These are phyloP conservation scores for Diloba caeruleocephala DNA, from an alignment of 2,888 invertebrate species.

Conservation along the genomic window DNA sequence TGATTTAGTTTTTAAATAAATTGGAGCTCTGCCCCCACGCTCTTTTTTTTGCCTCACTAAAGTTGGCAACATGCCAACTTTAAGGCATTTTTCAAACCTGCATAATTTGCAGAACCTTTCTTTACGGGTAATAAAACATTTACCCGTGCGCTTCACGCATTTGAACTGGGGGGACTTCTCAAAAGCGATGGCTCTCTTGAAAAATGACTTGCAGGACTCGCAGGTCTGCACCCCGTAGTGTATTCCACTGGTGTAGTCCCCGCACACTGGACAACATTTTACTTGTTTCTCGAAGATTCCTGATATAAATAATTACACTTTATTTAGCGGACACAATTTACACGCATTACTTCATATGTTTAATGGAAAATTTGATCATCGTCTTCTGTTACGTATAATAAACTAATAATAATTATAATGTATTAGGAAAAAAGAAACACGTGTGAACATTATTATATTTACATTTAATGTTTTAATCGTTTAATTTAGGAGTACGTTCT, in stretches of 20 bases:
- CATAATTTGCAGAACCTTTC: conserved; percentile 60
- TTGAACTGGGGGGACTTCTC: conserved; percentile 35
- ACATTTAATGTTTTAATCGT: too few species aligned
- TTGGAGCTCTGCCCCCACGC: conserved; percentile 33
- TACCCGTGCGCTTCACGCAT: conserved; percentile 24
- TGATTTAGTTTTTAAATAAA: conserved; percentile 17
- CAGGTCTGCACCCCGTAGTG: conserved; percentile 69
- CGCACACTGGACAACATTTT: conserved; percentile 66
- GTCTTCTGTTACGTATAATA: too few species aligned
- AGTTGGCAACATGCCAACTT: conserved; percentile 61
- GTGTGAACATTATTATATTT: too few species aligned
- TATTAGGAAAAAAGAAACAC: too few species aligned
- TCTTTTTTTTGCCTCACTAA: conserved; percentile 47
- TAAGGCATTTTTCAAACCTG: conserved; percentile 63
- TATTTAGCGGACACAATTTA: not conserved
- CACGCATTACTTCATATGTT: too few species aligned
- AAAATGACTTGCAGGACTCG: conserved; percentile 72
- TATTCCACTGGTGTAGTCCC: conserved; percentile 59
- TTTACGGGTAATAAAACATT: conserved; percentile 39
- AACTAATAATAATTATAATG: too few species aligned
- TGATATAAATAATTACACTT: conserved; percentile 2
- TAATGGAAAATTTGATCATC: too few species aligned
- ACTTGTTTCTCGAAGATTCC: not conserved
- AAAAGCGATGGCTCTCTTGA: conserved; percentile 60
- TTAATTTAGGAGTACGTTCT: too few species aligned